A percentile compares a stretch with the other conserved stretches of the same genome.
Evolutionary conservation across 1,140 invertebrate species (phyloP).

Genomic region (Lanistes nyassanus): DNA sequence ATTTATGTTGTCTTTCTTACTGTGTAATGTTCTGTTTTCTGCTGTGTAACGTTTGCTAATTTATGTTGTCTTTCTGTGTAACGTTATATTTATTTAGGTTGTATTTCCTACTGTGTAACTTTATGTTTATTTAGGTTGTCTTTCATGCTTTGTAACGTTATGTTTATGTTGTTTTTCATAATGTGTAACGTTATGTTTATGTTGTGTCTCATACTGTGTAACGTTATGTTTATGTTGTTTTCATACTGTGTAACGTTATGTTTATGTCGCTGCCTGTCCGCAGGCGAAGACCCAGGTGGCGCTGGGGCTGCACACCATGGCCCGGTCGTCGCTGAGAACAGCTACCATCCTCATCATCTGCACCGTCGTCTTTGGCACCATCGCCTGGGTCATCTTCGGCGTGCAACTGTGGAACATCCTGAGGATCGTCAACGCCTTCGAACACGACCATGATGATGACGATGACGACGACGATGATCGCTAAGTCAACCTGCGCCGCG

Average conservation of each 20-base stretch:
- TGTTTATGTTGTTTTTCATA: neutral
- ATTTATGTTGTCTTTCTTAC: neutral
- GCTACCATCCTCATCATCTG: constrained; percentile 7
- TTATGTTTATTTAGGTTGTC: neutral
- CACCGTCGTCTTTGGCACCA: constrained; percentile 18
- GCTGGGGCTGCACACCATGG: constrained; percentile 8
- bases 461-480: too few species aligned
- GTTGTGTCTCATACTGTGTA: neutral
- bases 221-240: neutral
- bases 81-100: neutral
- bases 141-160: neutral
- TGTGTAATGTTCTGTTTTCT: neutral
- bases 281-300: constrained; percentile 7
- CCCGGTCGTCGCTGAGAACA: neutral
- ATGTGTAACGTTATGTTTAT: neutral
- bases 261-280: neutral
- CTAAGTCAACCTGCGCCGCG: too few species aligned
- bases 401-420: neutral
- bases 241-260: neutral
- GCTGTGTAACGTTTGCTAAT: neutral
- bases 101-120: constrained; percentile 1
- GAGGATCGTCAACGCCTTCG: neutral
- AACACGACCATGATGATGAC: constrained; percentile 1
- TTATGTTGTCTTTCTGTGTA: neutral
- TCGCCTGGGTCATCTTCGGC: constrained; percentile 21